Percentiles rank a stretch among this genome's conserved stretches.
phyloP scores from a whole-genome alignment of 2,797 vertebrate species.

The Melanotaenia boesemani region DNA sequence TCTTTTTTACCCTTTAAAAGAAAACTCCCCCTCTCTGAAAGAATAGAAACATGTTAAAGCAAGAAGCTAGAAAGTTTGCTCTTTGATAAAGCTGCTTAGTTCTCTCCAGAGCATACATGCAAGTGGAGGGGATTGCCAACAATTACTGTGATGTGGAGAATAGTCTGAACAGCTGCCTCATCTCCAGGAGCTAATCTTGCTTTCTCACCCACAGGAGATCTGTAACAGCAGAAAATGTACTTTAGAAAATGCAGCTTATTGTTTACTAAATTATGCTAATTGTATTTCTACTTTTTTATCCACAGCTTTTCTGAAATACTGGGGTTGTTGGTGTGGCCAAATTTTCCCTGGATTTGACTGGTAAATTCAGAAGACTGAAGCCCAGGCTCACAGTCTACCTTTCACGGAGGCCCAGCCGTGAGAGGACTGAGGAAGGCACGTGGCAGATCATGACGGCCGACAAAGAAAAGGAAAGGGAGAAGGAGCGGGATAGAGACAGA shows the following conservation, averaged over 20 bases:
- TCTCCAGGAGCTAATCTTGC: slow-evolving; percentile 55
- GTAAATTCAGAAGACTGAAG: slow-evolving; percentile 99
- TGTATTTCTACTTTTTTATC: slow-evolving; percentile 39
- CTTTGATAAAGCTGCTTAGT: slow-evolving; percentile 72
- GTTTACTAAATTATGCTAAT: slow-evolving; percentile 34
- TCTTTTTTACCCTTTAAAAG: slow-evolving; percentile 40
- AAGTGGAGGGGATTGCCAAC: slow-evolving; percentile 59
- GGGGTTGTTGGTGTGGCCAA: slow-evolving; percentile 98
- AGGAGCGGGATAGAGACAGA: slow-evolving; percentile 92
- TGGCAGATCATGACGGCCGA: slow-evolving; percentile 99
- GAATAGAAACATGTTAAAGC: slow-evolving; percentile 63
- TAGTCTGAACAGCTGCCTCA: slow-evolving; percentile 60
- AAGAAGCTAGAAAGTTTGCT: slow-evolving; percentile 70
- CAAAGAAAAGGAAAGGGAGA: slow-evolving; percentile 98
- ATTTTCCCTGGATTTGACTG: slow-evolving; percentile 99
- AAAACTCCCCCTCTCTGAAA: slow-evolving; percentile 51
- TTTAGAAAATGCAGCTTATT: slow-evolving; percentile 18
- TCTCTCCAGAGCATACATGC: slow-evolving; percentile 72
- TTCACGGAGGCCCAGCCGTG: slow-evolving; percentile 99
- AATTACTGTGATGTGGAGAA: slow-evolving; percentile 67
- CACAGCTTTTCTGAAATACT: slow-evolving; percentile 92
- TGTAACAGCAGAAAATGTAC: slow-evolving; percentile 24
- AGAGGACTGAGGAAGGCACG: slow-evolving; percentile 99
- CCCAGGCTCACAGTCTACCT: slow-evolving; percentile 99
- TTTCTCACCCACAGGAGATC: slow-evolving; percentile 40